Base-by-base conservation (phyloP, 2,113 vertebrate species). In the Tauraco erythrolophus region DNA sequence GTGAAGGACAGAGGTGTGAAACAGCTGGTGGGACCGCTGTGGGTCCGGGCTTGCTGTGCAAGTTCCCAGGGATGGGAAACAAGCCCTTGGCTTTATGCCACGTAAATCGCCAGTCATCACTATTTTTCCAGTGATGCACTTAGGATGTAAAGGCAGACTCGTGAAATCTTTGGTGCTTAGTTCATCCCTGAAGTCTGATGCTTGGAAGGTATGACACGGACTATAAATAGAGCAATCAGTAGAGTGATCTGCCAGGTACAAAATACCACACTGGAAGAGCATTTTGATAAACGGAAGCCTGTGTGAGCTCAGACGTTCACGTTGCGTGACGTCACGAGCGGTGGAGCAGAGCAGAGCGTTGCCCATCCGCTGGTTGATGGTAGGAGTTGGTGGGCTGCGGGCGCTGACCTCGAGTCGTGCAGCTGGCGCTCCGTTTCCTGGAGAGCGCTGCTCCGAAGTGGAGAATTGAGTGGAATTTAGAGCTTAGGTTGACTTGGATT, bases 311-410 rank as follows among this genome's bases (percentile, higher is more conserved):
- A 6, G 37, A 16, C 10, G 69, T 10, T 2, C 16, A 2, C 23
- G 48, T 33, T 2, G 75, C 5, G 85, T 28, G 50, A 19, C 28
- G 0, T 5, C 3, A 3, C 1, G 30, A 60, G 81, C 23, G 7
- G 54, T 0, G 4, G 5, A 10, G 37, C 27, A 1, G 31, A 45
- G 50, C 65, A 2, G 33, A 54, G 65, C 2, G 1, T 37, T 41
- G 24, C 30, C 31, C 1, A 0, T 8, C 41, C 1, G 58, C 68
- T 43, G 4, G 1, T 7, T 3, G 33, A 9, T 0, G 3, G 22
- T 6, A 6, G 23, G 48, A 30, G 19, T 45, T 2, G 6, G 24
- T 1, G 8, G 51, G 61, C 50, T 7, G n/a, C 1, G 25, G 37
- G 53, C 39, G 0, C 25, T 35, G 74, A 35, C 21, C 82, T 39